Conservation (phyloP, 2,888 invertebrate genomes). For the Agrotis ipsilon region DNA sequence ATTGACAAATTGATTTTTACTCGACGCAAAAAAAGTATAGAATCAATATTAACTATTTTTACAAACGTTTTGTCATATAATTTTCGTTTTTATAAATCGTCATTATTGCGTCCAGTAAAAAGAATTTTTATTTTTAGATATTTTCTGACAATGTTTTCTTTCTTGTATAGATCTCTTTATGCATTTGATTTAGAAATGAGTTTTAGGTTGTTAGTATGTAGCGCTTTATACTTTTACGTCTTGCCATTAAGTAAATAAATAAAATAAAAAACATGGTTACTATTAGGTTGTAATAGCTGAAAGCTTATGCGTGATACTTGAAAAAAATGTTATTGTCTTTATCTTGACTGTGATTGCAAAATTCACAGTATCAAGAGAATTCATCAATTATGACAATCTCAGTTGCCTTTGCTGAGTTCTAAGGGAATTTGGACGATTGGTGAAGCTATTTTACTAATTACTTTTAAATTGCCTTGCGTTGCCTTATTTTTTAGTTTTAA, state of each 20-base stretch:
- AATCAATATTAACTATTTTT: constrained; percentile 9
- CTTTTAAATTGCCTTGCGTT: constrained; percentile 25
- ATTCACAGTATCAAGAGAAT: constrained; percentile 68
- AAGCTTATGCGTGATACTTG: constrained; percentile 44
- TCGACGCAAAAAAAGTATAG: constrained; percentile 46
- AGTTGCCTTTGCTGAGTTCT: constrained; percentile 76
- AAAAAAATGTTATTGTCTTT: background rate
- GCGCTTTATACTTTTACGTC: constrained; percentile 48
- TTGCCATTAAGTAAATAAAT: constrained; percentile 60
- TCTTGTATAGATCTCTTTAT: constrained; percentile 77
- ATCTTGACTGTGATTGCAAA: constrained; percentile 72
- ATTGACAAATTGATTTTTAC: constrained; percentile 38
- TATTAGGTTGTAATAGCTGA: constrained; percentile 54
- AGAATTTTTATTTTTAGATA: constrained; percentile 7
- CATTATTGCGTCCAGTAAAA: constrained; percentile 61
- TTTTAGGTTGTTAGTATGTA: constrained; percentile 60
- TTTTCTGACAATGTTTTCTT: constrained; percentile 55
- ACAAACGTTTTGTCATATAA: background rate
- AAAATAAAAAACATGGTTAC: constrained; percentile 43
- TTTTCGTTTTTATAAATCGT: constrained; percentile 17
- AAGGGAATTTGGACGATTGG: constrained; percentile 79
- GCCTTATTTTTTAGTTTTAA: constrained; percentile 31
- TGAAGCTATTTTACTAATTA: constrained; percentile 21
- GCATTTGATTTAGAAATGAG: constrained; percentile 78
- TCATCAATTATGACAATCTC: constrained; percentile 67